Evolutionary conservation across 2,113 vertebrate species (phyloP).

Genomic region (Felis chaus): DNA sequence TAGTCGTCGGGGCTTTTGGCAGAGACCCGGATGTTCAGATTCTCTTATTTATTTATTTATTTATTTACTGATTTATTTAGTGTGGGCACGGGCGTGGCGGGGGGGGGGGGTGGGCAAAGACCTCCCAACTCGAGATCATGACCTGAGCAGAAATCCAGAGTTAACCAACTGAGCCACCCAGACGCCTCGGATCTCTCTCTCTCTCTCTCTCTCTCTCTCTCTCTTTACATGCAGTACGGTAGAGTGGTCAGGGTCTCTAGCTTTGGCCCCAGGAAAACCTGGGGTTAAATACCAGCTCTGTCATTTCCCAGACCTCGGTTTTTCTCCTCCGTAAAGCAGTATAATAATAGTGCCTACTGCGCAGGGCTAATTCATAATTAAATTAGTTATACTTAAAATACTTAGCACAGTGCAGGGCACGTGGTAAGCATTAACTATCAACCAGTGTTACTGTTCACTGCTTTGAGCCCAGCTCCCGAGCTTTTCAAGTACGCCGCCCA

Average conservation of each 20-base stretch:
- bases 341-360: background rate
- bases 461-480: background rate
- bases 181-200: too few species aligned
- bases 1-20: background rate
- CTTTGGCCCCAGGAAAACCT: slow-evolving; percentile 8
- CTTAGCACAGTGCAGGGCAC: background rate
- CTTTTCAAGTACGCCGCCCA: background rate
- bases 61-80: too few species aligned
- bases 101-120: too few species aligned
- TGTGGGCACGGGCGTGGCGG: too few species aligned
- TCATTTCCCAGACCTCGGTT: background rate
- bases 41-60: background rate
- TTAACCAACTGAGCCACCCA: too few species aligned
- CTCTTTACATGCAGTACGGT: background rate
- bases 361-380: background rate
- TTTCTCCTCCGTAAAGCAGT: slow-evolving; percentile 29
- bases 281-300: background rate
- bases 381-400: slow-evolving; percentile 20
- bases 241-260: background rate
- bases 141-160: too few species aligned
- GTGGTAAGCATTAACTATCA: background rate
- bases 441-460: background rate
- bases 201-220: too few species aligned
- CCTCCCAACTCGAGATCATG: too few species aligned
- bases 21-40: background rate